These are phyloP conservation scores for Baccha elongata DNA, from an alignment of 2,888 invertebrate species.

Conservation along the genomic window DNA sequence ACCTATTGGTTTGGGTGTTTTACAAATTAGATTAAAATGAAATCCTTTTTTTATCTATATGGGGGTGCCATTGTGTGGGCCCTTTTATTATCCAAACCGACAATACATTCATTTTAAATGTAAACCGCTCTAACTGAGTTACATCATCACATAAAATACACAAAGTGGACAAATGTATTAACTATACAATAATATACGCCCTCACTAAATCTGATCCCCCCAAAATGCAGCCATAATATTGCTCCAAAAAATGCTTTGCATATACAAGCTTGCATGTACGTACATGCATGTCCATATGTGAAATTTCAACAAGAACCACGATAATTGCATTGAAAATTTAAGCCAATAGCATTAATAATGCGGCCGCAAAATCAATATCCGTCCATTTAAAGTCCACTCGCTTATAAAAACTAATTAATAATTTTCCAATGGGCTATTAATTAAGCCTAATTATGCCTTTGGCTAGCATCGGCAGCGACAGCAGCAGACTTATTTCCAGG, in stretches of 20 bases:
- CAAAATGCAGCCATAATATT: constrained; percentile 37
- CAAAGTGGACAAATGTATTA: constrained; percentile 46
- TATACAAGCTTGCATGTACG: neutral
- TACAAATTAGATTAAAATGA: constrained; percentile 66
- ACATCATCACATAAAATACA: constrained; percentile 53
- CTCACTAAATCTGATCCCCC: constrained; percentile 39
- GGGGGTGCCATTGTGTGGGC: neutral
- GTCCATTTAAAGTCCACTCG: constrained; percentile 82
- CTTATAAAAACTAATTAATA: constrained; percentile 83
- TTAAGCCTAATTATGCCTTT: constrained; percentile 82
- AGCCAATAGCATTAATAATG: constrained; percentile 82
- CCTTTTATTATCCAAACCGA: constrained; percentile 8
- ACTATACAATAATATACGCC: constrained; percentile 16
- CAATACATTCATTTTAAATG: constrained; percentile 55
- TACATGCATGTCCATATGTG: constrained; percentile 6
- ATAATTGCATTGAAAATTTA: constrained; percentile 81
- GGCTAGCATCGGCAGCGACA: constrained; percentile 48
- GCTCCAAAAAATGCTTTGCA: neutral
- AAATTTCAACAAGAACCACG: constrained; percentile 63
- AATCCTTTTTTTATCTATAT: constrained; percentile 8
- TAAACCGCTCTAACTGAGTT: constrained; percentile 67
- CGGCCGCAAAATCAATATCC: constrained; percentile 83
- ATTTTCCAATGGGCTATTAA: constrained; percentile 83
- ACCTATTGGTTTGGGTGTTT: constrained; percentile 32
- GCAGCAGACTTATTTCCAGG: constrained; percentile 40